These are phyloP conservation scores for Leucophenga varia DNA, from an alignment of 1,140 invertebrate species.

Conservation along the genomic window DNA sequence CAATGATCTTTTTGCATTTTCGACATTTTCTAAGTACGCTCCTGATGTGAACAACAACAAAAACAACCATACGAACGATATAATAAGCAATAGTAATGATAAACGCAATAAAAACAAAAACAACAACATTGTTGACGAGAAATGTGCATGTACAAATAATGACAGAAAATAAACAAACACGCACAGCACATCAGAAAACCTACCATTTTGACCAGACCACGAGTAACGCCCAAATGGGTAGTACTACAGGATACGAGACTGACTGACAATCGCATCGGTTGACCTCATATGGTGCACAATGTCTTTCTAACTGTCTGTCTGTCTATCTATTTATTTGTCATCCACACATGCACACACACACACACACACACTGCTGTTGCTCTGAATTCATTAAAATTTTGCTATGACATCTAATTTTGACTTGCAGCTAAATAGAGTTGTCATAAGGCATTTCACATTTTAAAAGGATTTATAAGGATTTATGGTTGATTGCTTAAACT, in stretches of 20 bases:
- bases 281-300: too few relatives aligned
- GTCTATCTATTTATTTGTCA: too few relatives aligned
- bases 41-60: too few relatives aligned
- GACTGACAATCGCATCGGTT: too few relatives aligned
- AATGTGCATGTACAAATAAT: constrained; percentile 39
- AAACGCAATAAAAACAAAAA: constrained; percentile 15
- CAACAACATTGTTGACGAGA: constrained; percentile 25
- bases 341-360: constrained; percentile 5
- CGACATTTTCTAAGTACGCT: too few relatives aligned
- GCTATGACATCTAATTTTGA: constrained; percentile 20
- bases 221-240: constrained; percentile 4
- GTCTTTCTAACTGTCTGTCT: too few relatives aligned
- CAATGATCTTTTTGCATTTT: too few relatives aligned
- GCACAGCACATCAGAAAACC: constrained; percentile 34
- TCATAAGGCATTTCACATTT: too few relatives aligned
- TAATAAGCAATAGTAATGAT: too few relatives aligned
- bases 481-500: too few relatives aligned
- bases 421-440: constrained; percentile 21
- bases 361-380: constrained; percentile 6
- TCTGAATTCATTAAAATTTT: constrained; percentile 48
- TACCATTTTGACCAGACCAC: background rate
- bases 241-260: constrained; percentile 37
- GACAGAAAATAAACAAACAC: constrained; percentile 49
- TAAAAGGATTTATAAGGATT: too few relatives aligned
- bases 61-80: constrained; percentile 11